Conservation (phyloP, 2,888 invertebrate genomes). For the Crossocerus cetratus region DNA sequence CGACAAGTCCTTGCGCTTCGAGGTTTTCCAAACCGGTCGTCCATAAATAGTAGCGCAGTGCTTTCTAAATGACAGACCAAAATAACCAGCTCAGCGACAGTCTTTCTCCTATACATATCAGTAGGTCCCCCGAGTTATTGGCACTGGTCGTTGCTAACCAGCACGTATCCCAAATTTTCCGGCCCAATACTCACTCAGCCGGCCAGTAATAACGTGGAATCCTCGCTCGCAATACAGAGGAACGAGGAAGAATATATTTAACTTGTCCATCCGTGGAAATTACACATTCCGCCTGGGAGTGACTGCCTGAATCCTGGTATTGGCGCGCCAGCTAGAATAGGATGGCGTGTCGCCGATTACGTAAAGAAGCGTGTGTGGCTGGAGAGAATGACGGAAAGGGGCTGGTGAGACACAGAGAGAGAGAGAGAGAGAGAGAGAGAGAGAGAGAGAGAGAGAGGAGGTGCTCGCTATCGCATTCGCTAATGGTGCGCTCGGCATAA, state of each 20-base stretch:
- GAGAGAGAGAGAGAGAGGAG: too few species aligned
- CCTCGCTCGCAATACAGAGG: not conserved
- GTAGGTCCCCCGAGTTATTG: too few species aligned
- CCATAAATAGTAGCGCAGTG: too few species aligned
- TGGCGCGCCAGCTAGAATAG: conserved; percentile 40
- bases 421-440: conserved; percentile 5
- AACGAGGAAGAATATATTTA: not conserved
- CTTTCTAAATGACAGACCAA: too few species aligned
- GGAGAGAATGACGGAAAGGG: conserved; percentile 25
- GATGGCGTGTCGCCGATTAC: conserved; percentile 60
- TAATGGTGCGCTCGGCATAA: conserved; percentile 40
- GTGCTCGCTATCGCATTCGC: conserved; percentile 36
- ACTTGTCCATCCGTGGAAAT: not conserved
- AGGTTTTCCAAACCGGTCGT: too few species aligned
- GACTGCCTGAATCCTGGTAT: not conserved
- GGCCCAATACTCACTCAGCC: too few species aligned
- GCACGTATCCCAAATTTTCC: too few species aligned
- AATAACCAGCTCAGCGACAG: too few species aligned
- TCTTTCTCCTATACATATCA: too few species aligned
- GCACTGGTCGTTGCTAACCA: too few species aligned
- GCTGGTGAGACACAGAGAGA: not conserved
- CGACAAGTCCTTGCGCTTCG: too few species aligned
- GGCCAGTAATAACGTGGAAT: too few species aligned
- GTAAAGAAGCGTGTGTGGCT: conserved; percentile 46
- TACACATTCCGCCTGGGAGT: not conserved